Evolutionary conservation across 2,113 vertebrate species (phyloP).

Genomic region (Coptodon bakossiorum): DNA sequence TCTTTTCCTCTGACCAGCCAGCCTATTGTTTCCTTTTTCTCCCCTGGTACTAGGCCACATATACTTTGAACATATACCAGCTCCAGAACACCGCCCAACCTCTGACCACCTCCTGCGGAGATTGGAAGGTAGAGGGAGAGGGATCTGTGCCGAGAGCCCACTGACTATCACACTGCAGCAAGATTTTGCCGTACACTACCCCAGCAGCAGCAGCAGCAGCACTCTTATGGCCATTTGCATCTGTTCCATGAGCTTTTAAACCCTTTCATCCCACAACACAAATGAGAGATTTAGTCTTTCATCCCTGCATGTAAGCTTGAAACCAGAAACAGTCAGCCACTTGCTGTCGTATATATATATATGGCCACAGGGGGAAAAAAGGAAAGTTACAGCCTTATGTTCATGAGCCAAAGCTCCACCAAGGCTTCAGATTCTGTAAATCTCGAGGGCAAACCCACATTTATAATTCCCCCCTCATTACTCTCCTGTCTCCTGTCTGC

Average conservation of each 20-base stretch:
- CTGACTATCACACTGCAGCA: neutral
- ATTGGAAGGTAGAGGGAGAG: neutral
- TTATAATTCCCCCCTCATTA: neutral
- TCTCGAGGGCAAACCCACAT: neutral
- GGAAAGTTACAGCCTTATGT: neutral
- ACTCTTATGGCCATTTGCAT: slow-evolving; percentile 18
- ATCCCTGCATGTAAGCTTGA: slow-evolving; percentile 29
- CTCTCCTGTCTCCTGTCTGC: neutral
- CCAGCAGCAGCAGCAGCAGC: neutral
- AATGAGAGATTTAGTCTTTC: slow-evolving; percentile 33
- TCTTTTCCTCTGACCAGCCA: neutral
- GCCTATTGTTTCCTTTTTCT: neutral
- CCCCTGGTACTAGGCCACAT: neutral
- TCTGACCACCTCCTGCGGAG: neutral
- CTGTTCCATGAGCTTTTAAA: slow-evolving; percentile 30
- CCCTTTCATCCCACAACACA: slow-evolving; percentile 37
- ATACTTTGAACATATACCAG: neutral
- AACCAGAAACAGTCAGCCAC: neutral
- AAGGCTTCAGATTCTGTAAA: neutral
- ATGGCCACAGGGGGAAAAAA: neutral
- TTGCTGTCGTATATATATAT: neutral
- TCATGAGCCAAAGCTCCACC: neutral
- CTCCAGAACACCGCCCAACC: neutral
- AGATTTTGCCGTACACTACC: neutral
- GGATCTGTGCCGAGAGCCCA: neutral